Evolutionary conservation across 2,797 vertebrate species (phyloP), one percentile per base, ranked within the genome.

Genomic region (Psittacula echo): DNA sequence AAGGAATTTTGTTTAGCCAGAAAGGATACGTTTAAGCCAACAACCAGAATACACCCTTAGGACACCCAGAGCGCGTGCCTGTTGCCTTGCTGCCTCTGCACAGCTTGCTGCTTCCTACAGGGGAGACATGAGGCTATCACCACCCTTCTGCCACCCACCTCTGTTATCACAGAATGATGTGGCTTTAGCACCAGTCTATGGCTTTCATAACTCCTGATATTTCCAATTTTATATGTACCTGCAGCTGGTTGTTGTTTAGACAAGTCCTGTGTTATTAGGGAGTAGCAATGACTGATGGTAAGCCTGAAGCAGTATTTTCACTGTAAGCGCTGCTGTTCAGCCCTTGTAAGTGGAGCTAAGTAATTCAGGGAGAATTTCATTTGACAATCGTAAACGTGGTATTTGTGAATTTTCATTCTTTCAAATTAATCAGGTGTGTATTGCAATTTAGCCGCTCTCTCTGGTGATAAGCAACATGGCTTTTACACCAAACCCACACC

Each of bases 61-160:
- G 58, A 30, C 3, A 18, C 7, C 3, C 3, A 1, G 13, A 44
- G 34, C 0, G 0, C 0, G 0, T 18, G 24, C 27, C 47, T 80
- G 64, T 32, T 13, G 41, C 9, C 41, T 37, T 16, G n/a, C 42
- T 51, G 34, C 44, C 48, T 34, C 68, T 9, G 9, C 45, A 39
- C 0, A 2, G 32, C 72, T 41, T n/a, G 37, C 82, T 79, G 65
- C 75, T 80, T 61, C 53, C 29, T 15, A 0, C 16, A 29, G 37
- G 27, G 20, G 2, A 75, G 20, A 42, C 0, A 0, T 12, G 29
- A 62, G 22, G 51, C 41, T 85, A 68, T 21, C 45, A 93, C 13
- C 13, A 14, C 5, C 4, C 61, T 88, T n/a, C 90, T 77, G 56
- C 77, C 29, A 41, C 26, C 34, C 37, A 16, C 21, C 32, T 26